Base-by-base conservation (phyloP, 2,888 invertebrate species). In the Formica aserva region DNA sequence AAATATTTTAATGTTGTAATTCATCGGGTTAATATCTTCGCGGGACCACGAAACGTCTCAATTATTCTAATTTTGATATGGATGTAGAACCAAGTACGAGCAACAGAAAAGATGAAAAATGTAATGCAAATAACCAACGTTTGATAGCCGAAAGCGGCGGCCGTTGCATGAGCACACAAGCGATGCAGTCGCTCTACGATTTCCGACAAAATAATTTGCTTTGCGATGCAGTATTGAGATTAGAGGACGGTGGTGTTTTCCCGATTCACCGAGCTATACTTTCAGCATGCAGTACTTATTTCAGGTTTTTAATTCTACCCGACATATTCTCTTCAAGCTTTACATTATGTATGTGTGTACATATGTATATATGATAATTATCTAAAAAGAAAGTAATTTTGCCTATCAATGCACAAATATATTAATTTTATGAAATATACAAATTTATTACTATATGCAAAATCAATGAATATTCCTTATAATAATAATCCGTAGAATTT, bases 251-350 rank as follows among this genome's bases (percentile, higher is more conserved):
- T 85, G 96, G 97, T 76, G 96, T 96, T 86, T 98, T 98, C 93
- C 97, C 97, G 57, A 97, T 98, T 77, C 98, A 99, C 95, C 96
- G 98, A 87, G 97, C 97, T 83, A 97, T 98, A 90, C 96, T 98
- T 91, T 97, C 98, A 85, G 97, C 98, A 82, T 98, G 98, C 95
- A 98, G 98, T 93, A 97, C 97, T 60, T 99, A 98, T 95, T 99
- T 99, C 95, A 96, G 97, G 98, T 98, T 95, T 98, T 95, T n/a
- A 60, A 72, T 72, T 60, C 60, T 45, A 65, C 6, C 55, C 35
- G 9, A 48, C 26, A 8, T 57, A 41, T 63, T 60, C 5, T 13
- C n/a, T 38, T 67, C 29, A 72, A n/a, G 38, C 48, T 45, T 38
- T 1, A 6, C 13, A 72, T 75, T 57, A 26, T 22, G 55, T n/a